Evolutionary conservation across 2,797 vertebrate species (phyloP).

Genomic region (Phoebastria nigripes): DNA sequence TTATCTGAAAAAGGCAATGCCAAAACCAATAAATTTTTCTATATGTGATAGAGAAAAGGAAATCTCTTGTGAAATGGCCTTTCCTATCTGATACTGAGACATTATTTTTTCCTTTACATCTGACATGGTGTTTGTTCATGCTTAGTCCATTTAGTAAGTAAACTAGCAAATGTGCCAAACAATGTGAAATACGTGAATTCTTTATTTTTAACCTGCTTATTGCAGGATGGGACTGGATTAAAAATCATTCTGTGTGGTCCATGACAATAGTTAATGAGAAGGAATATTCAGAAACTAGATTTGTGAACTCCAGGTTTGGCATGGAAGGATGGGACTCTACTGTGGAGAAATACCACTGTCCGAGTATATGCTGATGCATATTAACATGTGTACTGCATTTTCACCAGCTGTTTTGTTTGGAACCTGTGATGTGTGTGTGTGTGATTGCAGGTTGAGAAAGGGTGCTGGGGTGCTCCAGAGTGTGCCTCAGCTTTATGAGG

Average conservation of each 20-base stretch:
- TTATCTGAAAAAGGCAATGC: background rate
- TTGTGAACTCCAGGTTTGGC: background rate
- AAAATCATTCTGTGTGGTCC: background rate
- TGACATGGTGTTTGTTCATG: background rate
- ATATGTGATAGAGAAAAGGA: background rate
- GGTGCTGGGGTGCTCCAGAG: background rate
- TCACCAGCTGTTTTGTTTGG: background rate
- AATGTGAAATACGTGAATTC: background rate
- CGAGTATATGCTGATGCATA: background rate
- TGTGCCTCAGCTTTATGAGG: background rate
- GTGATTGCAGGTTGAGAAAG: background rate
- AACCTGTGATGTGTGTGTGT: background rate
- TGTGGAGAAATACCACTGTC: background rate
- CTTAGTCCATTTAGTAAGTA: background rate
- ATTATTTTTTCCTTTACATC: background rate
- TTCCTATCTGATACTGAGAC: background rate
- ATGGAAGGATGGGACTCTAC: background rate
- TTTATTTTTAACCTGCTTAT: background rate
- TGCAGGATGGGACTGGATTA: background rate
- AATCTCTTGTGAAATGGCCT: background rate
- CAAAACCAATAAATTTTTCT: background rate
- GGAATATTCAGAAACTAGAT: background rate
- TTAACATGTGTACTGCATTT: background rate
- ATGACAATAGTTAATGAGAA: background rate
- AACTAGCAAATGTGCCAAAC: background rate